These are phyloP conservation scores for Cheilosia vulpina DNA, from an alignment of 2,888 invertebrate genomes.

Conservation along the genomic window DNA sequence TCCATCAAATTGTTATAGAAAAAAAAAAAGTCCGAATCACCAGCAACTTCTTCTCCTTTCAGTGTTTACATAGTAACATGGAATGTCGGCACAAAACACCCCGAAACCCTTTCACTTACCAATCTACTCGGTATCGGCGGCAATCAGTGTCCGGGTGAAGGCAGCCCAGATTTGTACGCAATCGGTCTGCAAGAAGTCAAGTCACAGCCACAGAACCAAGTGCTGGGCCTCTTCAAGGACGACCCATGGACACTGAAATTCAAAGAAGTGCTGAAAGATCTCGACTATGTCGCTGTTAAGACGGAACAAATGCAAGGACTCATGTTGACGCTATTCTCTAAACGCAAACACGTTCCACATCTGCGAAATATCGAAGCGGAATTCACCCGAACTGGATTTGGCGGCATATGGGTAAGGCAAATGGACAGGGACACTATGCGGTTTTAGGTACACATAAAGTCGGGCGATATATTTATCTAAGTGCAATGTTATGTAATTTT, in stretches of 20 bases:
- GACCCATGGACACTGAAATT: constrained; percentile 93
- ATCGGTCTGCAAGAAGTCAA: constrained; percentile 96
- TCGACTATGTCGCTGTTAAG: constrained; percentile 91
- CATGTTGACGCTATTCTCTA: constrained; percentile 90
- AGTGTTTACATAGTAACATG: constrained; percentile 92
- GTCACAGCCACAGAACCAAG: constrained; percentile 92
- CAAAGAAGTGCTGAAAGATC: constrained; percentile 87
- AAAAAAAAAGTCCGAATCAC: neutral
- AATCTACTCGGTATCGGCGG: constrained; percentile 88
- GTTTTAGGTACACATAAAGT: too few relatives aligned
- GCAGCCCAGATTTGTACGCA: constrained; percentile 92
- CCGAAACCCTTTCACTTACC: constrained; percentile 89
- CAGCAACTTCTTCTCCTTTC: constrained; percentile 21
- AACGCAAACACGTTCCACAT: constrained; percentile 91
- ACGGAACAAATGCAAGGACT: constrained; percentile 93
- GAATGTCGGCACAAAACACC: constrained; percentile 93
- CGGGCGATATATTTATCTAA: too few relatives aligned
- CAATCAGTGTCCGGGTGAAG: constrained; percentile 86
- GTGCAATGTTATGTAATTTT: neutral
- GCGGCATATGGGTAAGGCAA: constrained; percentile 93
- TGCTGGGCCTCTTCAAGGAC: constrained; percentile 91
- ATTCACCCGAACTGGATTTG: constrained; percentile 94
- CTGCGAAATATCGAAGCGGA: constrained; percentile 93
- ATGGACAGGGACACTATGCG: neutral
- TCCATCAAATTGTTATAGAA: neutral